Evolutionary conservation across 2,113 vertebrate genomes (phyloP), one percentile per base, ranked within the genome.

Genomic region (Toxostoma redivivum): DNA sequence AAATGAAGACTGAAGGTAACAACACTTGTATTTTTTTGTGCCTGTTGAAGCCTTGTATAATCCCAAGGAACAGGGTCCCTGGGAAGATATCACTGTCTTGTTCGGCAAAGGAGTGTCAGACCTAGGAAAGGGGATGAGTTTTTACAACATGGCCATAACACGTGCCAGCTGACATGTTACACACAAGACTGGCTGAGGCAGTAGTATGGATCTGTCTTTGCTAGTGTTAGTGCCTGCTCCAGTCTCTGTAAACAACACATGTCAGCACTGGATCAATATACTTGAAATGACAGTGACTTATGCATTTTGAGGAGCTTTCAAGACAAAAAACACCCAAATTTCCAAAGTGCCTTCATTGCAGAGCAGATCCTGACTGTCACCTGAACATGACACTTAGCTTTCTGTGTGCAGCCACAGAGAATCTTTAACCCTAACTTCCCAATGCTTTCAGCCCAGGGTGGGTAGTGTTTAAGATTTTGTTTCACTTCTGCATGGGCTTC

Each of bases 231-330:
- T 90, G 85, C 38, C 87, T 90, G 54, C 84, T 95, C 54, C n/a
- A 56, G 27, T 70, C 71, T 73, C 76, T 56, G 45, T 60, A 86
- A 95, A 96, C 86, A 95, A 96, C 77, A 79, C 81, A 90, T 94
- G 89, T 88, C 94, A 94, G 44, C 40, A 2, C 72, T 78, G 76
- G 76, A 93, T 96, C 95, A 80, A 94, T 96, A 83, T 4, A 93
- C 85, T 90, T 80, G 83, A 92, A 88, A 93, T 94, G 92, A 96
- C 94, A 96, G 88, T 7, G 3, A 51, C 81, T 90, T 86, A 95
- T 91, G 86, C 92, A 97, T 97, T 91, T 58, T 88, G 64, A 97
- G 50, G 30, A 66, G 80, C 80, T 97, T 94, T 93, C 72, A 93
- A 10, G 35, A 40, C 20, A 56, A 77, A 94, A 62, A 38, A 12